Conservation (phyloP, 1,140 invertebrate genomes). For the Trichonephila inaurata region DNA sequence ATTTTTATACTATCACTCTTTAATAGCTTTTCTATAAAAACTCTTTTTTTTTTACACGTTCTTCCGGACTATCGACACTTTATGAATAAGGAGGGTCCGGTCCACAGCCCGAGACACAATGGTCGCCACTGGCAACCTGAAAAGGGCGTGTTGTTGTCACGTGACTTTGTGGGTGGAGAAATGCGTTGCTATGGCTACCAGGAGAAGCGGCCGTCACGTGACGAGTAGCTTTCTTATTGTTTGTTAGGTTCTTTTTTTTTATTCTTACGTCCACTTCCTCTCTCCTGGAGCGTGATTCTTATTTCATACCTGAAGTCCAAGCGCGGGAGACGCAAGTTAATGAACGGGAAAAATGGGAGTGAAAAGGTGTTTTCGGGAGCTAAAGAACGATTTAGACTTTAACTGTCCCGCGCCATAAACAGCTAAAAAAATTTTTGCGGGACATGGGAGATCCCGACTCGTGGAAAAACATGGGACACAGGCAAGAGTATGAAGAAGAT, state of each 20-base stretch:
- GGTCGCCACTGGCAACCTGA: conserved; percentile 67
- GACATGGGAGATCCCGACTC: conserved; percentile 59
- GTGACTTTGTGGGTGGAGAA: conserved; percentile 71
- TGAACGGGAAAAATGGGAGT: conserved; percentile 15
- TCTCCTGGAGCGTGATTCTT: conserved; percentile 40
- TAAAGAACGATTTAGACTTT: neutral
- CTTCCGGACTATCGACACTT: conserved; percentile 72
- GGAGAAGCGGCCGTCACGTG: conserved; percentile 73
- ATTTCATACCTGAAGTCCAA: conserved; percentile 54
- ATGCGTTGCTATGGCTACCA: conserved; percentile 62
- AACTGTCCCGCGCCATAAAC: neutral
- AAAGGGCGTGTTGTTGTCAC: conserved; percentile 70
- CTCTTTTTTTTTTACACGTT: neutral
- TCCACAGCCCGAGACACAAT: conserved; percentile 55
- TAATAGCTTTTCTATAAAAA: conserved; percentile 35
- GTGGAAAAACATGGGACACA: conserved; percentile 56
- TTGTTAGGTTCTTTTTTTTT: conserved; percentile 19
- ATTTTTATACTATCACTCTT: neutral
- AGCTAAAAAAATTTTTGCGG: neutral
- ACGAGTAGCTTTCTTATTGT: conserved; percentile 34
- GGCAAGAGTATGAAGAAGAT: conserved; percentile 50
- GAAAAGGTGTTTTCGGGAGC: neutral
- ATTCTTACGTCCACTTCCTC: conserved; percentile 42
- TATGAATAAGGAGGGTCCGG: conserved; percentile 41
- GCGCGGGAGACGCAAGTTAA: conserved; percentile 10